Evolutionary conservation across 2,888 invertebrate genomes (phyloP).

Genomic region (Sminthurides aquaticus): DNA sequence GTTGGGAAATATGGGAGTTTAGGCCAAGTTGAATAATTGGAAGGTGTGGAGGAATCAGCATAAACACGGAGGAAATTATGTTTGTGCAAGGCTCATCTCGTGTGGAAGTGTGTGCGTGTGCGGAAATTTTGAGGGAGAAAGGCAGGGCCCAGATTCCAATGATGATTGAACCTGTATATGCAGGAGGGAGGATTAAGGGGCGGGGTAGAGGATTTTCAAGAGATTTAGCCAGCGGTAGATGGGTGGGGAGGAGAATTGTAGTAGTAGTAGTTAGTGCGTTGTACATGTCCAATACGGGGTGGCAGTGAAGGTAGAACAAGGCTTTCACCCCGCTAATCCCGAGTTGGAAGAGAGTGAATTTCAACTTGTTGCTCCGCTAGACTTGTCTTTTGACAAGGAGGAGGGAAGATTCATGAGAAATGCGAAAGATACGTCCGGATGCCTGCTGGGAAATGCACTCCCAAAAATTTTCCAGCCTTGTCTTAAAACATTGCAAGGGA

Average conservation of each 20-base stretch:
- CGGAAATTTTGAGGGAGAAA: no score
- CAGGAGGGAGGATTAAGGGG: not conserved
- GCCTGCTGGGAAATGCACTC: not conserved
- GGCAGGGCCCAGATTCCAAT: no score
- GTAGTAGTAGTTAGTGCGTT: no score
- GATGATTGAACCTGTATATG: not conserved
- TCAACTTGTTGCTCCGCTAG: no score
- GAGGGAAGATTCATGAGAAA: not conserved
- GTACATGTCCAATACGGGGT: no score
- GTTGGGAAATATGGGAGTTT: not conserved
- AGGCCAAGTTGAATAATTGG: conserved; percentile 6
- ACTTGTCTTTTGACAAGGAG: not conserved
- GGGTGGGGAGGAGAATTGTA: no score
- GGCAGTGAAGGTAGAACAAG: no score
- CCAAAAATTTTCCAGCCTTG: not conserved
- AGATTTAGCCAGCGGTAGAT: not conserved
- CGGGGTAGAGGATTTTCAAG: not conserved
- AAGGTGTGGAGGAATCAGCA: conserved; percentile 7
- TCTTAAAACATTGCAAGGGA: no score
- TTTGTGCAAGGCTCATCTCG: not conserved
- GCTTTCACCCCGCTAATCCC: no score
- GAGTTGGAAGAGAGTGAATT: no score
- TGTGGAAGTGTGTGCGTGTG: not conserved
- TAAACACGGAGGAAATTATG: not conserved
- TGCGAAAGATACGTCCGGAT: not conserved